Evolutionary conservation across 2,888 invertebrate genomes (phyloP).

Genomic region (Perizoma flavofasciatum): DNA sequence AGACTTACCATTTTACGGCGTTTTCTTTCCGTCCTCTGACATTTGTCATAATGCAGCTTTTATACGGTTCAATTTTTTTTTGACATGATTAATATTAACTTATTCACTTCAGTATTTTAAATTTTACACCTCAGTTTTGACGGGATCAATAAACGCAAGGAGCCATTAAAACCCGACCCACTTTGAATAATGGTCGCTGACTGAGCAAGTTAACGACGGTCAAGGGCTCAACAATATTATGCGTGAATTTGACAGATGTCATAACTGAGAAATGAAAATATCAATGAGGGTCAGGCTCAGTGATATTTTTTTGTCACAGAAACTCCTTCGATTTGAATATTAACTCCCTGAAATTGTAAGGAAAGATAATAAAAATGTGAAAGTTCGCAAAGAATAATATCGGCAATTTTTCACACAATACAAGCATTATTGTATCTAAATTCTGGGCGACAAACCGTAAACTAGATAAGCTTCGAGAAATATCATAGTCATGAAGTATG

Average conservation of each 20-base stretch:
- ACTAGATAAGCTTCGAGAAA: conserved; percentile 39
- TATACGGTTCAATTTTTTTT: too few relatives aligned
- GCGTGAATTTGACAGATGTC: conserved; percentile 44
- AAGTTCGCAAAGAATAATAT: conserved; percentile 20
- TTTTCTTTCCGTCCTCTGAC: conserved; percentile 12
- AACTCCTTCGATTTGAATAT: conserved; percentile 26
- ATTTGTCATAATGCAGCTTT: too few relatives aligned
- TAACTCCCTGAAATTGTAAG: conserved; percentile 10
- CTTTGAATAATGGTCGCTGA: conserved; percentile 39
- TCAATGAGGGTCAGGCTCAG: conserved; percentile 37
- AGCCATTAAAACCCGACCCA: conserved; percentile 36
- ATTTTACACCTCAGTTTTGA: conserved; percentile 14
- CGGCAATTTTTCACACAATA: conserved; percentile 24
- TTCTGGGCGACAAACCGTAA: conserved; percentile 32
- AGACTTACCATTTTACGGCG: conserved; percentile 16
- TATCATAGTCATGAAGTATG: conserved; percentile 38
- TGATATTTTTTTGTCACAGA: conserved; percentile 29
- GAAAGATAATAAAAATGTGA: conserved; percentile 15
- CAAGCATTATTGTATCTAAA: conserved; percentile 31
- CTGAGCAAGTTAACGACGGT: conserved; percentile 41
- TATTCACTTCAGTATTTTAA: conserved; percentile 1
- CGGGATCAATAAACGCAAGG: conserved; percentile 37
- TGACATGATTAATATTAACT: too few relatives aligned
- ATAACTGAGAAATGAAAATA: conserved; percentile 41
- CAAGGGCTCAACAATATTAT: conserved; percentile 42